Base-by-base conservation (phyloP, 2,113 vertebrate genomes). In the Laticauda colubrina region DNA sequence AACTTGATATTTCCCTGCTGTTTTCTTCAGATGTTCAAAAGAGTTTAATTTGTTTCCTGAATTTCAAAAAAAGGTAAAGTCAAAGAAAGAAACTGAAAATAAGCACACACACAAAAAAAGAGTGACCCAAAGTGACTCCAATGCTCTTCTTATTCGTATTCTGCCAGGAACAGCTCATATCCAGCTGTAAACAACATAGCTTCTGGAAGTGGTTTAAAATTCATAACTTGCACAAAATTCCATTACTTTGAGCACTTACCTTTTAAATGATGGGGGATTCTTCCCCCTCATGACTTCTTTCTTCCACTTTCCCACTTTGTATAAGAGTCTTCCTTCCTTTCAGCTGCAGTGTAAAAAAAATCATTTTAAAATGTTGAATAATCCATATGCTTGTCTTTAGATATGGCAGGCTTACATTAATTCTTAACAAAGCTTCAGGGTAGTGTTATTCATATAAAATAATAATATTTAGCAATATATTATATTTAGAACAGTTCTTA, bases 141-240 rank as follows among this genome's bases (percentile, higher is more conserved):
- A 55, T 94, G 93, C 90, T 43, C 56, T 89, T 88, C 94, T 95
- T 91, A 9, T 91, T 92, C 94, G 89, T 93, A 59, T 92, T 93
- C 95, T 86, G 1, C 87, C 26, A 90, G 15, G 39, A 86, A 90
- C 92, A 90, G 61, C 92, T 90, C 92, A 64, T 85, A 69, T 92
- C 94, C 93, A 92, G 94, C 96, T 96, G 96, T 93, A 96, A 95
- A 91, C 0, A 8, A 1, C 56, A 8, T 87, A 88, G 93, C 96
- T 97, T 95, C 91, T 64, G 51, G 85, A 90, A 91, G 94, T 92
- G 94, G 75, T 96, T 97, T 96, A 96, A 96, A 96, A 97, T 95
- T 96, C 96, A 95, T 96, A 94, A 93, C 94, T 94, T 93, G 0
- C 93, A 92, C 94, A 54, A 95, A 95, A 96, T 96, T 90, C 96